Evolutionary conservation across 1,140 invertebrate genomes (phyloP), one percentile per base, ranked within the genome.

Genomic region (Tetramorium parvispinum): DNA sequence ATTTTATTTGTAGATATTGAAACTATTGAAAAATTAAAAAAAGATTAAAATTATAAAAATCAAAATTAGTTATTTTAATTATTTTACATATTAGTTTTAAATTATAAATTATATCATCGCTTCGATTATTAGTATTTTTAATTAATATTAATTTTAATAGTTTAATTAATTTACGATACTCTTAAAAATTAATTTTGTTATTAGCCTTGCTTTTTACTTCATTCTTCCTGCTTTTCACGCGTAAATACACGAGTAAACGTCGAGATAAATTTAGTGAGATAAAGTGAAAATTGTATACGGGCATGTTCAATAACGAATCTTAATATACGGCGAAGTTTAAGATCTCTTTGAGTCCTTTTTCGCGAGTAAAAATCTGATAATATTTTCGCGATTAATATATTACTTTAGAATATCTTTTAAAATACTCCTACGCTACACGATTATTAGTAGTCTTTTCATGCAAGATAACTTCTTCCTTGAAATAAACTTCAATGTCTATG

Each of bases 281-380:
- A 79, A 79, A 79, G 49, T 53, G 61, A 79, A 79, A 79, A 79
- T 79, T 79, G 13, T 68, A 79, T 79, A 51, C 46, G 27, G 27
- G 13, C n/a, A 27, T 77, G 8, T 43, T 55, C 10, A 11, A 71
- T 70, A 82, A 82, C 37, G 8, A 70, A 57, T 82, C 65, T 70
- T 71, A 82, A 82, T 73, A 82, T 49, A 73, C 6, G 6, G 3
- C 53, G 21, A 4, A 71, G 10, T 24, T 79, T 68, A 53, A 71
- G 49, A 57, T 13, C 40, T 82, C 24, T 73, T 82, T 57, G 66
- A 59, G 21, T 7, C 24, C 32, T 59, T 3, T 40, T 16, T 73
- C 8, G 24, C 16, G 21, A 81, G 21, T 59, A 16, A 73, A 82
- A 46, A 46, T 57, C 37, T 82, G 66, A 82, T 21, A 49, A 21